A percentile compares a stretch with the other conserved stretches of the same genome.
These are phyloP conservation scores for Cephalopachus bancanus DNA, from an alignment of 2,797 vertebrate genomes.

Conservation along the genomic window DNA sequence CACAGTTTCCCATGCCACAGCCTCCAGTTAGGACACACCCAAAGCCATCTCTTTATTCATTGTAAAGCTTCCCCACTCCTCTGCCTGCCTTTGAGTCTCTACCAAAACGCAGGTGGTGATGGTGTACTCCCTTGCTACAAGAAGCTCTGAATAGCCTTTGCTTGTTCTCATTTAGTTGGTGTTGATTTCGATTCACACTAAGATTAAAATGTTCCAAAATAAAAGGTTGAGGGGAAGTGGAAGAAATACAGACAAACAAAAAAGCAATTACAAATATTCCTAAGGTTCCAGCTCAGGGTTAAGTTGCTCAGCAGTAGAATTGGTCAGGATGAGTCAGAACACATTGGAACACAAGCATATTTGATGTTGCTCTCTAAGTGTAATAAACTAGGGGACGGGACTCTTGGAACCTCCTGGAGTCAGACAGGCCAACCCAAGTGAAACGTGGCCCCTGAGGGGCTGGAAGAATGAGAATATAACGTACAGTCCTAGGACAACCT, in stretches of 20 bases:
- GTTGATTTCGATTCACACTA: background rate
- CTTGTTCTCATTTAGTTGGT: background rate
- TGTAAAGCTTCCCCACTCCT: background rate
- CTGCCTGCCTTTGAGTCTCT: background rate
- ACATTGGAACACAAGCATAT: background rate
- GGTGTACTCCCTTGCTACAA: background rate
- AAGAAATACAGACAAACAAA: background rate
- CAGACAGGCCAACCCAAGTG: background rate
- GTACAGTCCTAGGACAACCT: background rate
- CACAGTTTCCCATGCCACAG: background rate
- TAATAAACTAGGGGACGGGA: background rate
- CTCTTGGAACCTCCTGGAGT: background rate
- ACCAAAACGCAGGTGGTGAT: background rate
- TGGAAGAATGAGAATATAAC: background rate
- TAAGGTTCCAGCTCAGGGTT: background rate
- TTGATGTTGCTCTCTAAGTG: background rate
- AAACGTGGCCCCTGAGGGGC: background rate
- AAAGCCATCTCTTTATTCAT: background rate
- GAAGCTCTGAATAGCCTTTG: background rate
- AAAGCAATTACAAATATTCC: background rate
- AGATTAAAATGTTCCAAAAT: constrained; percentile 29
- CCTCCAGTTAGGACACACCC: background rate
- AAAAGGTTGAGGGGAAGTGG: background rate
- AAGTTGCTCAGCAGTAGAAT: background rate
- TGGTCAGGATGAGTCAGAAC: background rate